Conservation (phyloP, 2,113 vertebrate genomes). For the Micromys minutus region DNA sequence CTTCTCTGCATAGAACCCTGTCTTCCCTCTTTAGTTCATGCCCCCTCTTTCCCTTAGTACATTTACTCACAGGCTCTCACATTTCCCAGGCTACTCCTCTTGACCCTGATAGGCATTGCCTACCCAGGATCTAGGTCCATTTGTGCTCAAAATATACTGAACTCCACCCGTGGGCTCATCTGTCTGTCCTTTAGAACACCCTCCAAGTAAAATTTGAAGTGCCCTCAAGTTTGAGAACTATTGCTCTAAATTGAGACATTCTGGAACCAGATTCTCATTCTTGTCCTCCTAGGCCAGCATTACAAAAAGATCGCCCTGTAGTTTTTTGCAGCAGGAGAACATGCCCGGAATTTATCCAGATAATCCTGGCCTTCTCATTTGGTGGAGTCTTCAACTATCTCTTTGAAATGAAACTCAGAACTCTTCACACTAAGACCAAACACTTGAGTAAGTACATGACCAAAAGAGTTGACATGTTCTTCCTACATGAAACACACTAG, state of each 20-base stretch:
- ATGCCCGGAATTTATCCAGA: background rate
- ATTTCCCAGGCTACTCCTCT: background rate
- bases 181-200: background rate
- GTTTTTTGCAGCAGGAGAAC: conserved; percentile 9
- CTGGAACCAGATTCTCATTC: background rate
- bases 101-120: background rate
- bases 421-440: conserved; percentile 33
- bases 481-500: background rate
- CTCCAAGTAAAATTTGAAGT: background rate
- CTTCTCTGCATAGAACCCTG: background rate
- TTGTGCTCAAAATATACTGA: background rate
- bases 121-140: background rate
- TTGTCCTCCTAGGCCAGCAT: background rate
- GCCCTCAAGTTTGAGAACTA: background rate
- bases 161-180: background rate
- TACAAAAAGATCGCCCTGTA: background rate
- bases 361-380: conserved; percentile 27
- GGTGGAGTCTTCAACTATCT: background rate
- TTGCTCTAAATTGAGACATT: background rate
- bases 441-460: conserved; percentile 44
- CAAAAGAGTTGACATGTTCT: conserved; percentile 1
- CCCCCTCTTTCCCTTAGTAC: background rate
- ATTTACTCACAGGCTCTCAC: background rate
- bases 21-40: background rate
- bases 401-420: conserved; percentile 27